Evolutionary conservation across 2,113 vertebrate genomes (phyloP).

Genomic region (Callocephalon fimbriatum): DNA sequence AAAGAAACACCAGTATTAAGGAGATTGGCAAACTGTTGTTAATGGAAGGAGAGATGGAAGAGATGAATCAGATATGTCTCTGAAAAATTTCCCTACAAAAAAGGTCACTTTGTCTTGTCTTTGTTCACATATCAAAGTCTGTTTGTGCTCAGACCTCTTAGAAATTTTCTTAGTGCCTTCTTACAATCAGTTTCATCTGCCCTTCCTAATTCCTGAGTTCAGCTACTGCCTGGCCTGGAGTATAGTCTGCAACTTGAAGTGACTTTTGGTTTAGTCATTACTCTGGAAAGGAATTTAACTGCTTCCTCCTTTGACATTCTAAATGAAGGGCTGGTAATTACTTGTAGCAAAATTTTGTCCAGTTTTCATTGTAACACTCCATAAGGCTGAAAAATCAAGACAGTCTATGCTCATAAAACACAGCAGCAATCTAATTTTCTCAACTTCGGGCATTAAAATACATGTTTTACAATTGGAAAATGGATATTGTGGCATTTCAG

Average conservation of each 20-base stretch:
- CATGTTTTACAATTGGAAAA: not conserved
- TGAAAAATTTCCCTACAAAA: not conserved
- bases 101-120: not conserved
- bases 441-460: not conserved
- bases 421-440: not conserved
- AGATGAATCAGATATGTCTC: not conserved
- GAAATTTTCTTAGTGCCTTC: not conserved
- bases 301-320: not conserved
- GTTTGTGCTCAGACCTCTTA: not conserved
- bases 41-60: not conserved
- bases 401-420: not conserved
- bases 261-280: not conserved
- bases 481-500: not conserved
- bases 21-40: not conserved
- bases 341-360: not conserved
- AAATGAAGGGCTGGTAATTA: not conserved
- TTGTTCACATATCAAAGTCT: not conserved
- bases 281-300: not conserved
- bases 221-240: not conserved
- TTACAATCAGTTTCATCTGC: not conserved
- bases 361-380: not conserved
- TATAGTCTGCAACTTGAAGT: not conserved
- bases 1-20: not conserved
- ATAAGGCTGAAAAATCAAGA: not conserved
- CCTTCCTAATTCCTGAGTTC: not conserved